phyloP scores from a whole-genome alignment of 1,140 invertebrate genomes.

The Laupala kohalensis region DNA sequence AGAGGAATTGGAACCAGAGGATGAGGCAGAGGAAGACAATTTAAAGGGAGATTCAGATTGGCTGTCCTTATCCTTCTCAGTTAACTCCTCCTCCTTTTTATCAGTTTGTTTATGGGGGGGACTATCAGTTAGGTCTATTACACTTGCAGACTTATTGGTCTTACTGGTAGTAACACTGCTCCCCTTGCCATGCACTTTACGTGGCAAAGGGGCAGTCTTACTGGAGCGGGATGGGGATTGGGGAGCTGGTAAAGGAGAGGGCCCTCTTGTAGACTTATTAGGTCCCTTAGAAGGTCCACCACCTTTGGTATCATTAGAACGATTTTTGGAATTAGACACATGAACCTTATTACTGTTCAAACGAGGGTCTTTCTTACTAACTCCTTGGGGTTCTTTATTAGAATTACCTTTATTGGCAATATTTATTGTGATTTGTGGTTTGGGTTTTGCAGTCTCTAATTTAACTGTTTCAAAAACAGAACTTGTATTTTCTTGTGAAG shows the following conservation, averaged over 20 bases:
- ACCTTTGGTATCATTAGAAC: neutral
- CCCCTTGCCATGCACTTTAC: slow-evolving; percentile 1
- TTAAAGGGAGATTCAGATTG: neutral
- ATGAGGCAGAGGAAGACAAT: neutral
- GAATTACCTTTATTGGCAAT: slow-evolving; percentile 9
- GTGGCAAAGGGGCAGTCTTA: neutral
- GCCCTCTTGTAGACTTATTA: neutral
- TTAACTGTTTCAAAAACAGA: slow-evolving; percentile 10
- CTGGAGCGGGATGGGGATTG: neutral
- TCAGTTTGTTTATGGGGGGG: slow-evolving; percentile 5
- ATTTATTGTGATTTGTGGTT: slow-evolving; percentile 16
- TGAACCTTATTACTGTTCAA: slow-evolving; percentile 19
- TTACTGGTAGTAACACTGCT: neutral
- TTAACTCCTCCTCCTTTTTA: slow-evolving; percentile 1
- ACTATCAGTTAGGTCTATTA: slow-evolving; percentile 9
- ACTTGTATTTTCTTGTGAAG: neutral
- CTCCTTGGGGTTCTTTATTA: slow-evolving; percentile 13
- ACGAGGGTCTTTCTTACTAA: slow-evolving; percentile 23
- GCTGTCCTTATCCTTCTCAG: neutral
- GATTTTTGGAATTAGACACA: neutral
- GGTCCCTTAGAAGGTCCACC: neutral
- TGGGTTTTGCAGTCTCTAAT: slow-evolving; percentile 17
- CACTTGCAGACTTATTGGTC: neutral
- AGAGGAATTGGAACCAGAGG: neutral
- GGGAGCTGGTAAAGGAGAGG: slow-evolving; percentile 2